Evolutionary conservation across 2,113 vertebrate genomes (phyloP), one percentile per base, ranked within the genome.

Genomic region (Hydropotes inermis): DNA sequence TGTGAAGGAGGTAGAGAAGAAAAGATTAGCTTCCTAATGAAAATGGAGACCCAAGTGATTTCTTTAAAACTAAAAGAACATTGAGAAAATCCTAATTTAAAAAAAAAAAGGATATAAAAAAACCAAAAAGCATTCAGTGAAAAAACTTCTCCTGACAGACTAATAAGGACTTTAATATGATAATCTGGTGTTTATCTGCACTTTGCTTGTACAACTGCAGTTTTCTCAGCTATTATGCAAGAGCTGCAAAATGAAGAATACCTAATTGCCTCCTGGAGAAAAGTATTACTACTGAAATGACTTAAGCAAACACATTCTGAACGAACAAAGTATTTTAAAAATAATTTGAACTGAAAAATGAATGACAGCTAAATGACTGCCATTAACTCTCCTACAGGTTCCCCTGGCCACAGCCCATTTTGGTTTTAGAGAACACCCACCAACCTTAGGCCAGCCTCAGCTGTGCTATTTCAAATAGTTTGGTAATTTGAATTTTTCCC

Each of bases 101-200:
- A 67, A 39, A n/a, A 84, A 94, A 97, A 84, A 89, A 0, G 39
- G 39, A 60, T 87, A 93, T 95, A 97, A 90, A 21, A 92, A 96
- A 92, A 67, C 8, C 36, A 88, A 96, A 95, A 95, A 89, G 58
- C 64, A 96, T 91, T 91, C 78, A 45, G 67, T 93, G 67, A 43
- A 93, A 95, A 78, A 95, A 91, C n/a, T 83, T 92, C 94, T 95
- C 93, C 97, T 97, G 96, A 98, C 98, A 98, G 97, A 91, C 86
- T 97, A 97, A 98, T 97, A 92, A 97, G 97, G 92, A 98, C 96
- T 96, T 97, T 96, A 97, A 96, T 97, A 95, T 96, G 98, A 98
- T 96, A 97, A 96, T 98, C 95, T 97, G 94, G 52, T 97, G 98
- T 97, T 98, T 97, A 97, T 94, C 96, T 94, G 94, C 0, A 45